A percentile compares a stretch with the other conserved stretches of the same genome.
These are phyloP conservation scores for Ashinkailepas kermadecensis DNA, from an alignment of 2,888 invertebrate genomes.

Conservation along the genomic window DNA sequence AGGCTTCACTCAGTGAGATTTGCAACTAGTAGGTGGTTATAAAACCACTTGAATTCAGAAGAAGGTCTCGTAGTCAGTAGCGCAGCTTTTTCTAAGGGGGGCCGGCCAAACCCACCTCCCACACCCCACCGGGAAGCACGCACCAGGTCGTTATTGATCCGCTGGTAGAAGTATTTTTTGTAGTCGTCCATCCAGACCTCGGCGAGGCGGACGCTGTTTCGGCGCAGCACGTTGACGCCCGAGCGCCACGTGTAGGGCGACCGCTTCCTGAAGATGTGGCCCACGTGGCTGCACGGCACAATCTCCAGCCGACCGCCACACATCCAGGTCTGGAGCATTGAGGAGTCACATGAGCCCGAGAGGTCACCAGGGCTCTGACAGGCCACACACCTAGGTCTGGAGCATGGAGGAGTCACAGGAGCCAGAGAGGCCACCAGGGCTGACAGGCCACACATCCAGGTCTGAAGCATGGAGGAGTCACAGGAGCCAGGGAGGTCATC, in stretches of 20 bases:
- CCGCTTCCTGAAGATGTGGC: conserved; percentile 96
- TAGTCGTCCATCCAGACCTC: conserved; percentile 98
- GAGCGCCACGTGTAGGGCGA: conserved; percentile 97
- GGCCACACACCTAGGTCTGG: too few relatives aligned
- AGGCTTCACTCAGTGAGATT: too few relatives aligned
- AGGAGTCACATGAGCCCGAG: too few relatives aligned
- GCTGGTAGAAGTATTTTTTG: conserved; percentile 95
- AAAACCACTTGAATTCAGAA: too few relatives aligned
- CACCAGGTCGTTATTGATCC: conserved; percentile 88
- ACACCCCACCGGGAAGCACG: not conserved
- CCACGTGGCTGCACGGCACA: conserved; percentile 96
- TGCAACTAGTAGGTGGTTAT: too few relatives aligned
- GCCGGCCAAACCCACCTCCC: too few relatives aligned
- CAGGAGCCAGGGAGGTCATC: not conserved
- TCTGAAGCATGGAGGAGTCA: not conserved
- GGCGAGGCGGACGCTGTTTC: conserved; percentile 92
- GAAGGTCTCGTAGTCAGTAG: too few relatives aligned
- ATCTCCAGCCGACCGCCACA: conserved; percentile 97
- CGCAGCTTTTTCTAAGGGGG: too few relatives aligned
- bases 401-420: too few relatives aligned
- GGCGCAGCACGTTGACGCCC: conserved; percentile 92
- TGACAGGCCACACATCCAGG: too few relatives aligned
- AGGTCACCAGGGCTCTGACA: too few relatives aligned
- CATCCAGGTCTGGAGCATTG: conserved; percentile 73
- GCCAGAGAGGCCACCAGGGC: too few relatives aligned